A percentile compares a stretch with the other conserved stretches of the same genome.
These are phyloP conservation scores for Coptodon rendalli DNA, from an alignment of 2,113 vertebrate species.

Conservation along the genomic window DNA sequence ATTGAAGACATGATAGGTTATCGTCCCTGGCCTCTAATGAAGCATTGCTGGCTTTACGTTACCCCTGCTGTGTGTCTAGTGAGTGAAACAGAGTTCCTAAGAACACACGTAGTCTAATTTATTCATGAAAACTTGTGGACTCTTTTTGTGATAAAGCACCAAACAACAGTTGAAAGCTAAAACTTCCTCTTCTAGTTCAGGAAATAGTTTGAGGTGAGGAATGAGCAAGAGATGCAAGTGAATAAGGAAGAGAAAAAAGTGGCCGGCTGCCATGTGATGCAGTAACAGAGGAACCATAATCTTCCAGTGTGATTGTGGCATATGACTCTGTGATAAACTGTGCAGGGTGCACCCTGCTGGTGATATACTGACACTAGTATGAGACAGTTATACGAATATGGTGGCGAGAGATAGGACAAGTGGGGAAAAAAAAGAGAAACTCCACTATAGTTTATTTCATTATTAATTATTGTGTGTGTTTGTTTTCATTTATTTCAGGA, in stretches of 20 bases:
- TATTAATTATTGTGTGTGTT: not conserved
- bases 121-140: not conserved
- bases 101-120: not conserved
- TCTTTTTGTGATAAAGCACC: not conserved
- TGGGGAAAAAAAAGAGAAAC: accelerated
- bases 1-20: conserved; percentile 69
- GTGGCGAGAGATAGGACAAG: not conserved
- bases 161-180: not conserved
- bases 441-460: not conserved
- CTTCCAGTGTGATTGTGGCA: not conserved
- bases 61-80: conserved; percentile 65
- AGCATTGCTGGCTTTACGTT: conserved; percentile 64
- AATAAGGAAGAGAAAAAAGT: not conserved
- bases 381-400: not conserved
- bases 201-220: not conserved
- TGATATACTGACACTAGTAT: not conserved
- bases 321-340: not conserved
- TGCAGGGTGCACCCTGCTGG: not conserved
- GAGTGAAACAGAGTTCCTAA: conserved; percentile 6
- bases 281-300: not conserved
- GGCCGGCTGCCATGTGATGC: not conserved
- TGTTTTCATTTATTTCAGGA: not conserved
- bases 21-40: conserved; percentile 58
- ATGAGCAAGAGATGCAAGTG: not conserved
- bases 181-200: not conserved